Percentiles rank a stretch among this genome's conserved stretches.
phyloP scores from a whole-genome alignment of 2,888 invertebrate species.

The Dione juno region DNA sequence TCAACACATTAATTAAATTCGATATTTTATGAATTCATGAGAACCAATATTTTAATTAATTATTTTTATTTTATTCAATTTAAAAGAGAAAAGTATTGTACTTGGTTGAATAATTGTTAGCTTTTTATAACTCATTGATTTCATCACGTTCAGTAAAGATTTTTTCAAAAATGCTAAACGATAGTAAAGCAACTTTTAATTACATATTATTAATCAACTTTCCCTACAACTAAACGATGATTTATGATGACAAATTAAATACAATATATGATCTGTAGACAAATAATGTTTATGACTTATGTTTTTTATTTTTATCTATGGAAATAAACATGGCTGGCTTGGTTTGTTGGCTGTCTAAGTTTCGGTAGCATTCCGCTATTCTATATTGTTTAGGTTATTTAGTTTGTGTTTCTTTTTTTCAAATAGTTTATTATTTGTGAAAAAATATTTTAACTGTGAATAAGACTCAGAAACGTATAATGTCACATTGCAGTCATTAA shows the following conservation, averaged over 20 bases:
- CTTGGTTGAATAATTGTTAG: no score
- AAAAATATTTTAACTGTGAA: constrained; percentile 39
- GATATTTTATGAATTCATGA: no score
- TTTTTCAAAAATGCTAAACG: no score
- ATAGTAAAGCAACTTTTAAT: no score
- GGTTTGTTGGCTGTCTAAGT: constrained; percentile 64
- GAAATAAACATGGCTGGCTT: constrained; percentile 57
- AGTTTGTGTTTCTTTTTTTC: constrained; percentile 50
- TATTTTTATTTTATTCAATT: no score
- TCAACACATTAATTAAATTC: no score
- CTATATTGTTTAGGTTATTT: constrained; percentile 54
- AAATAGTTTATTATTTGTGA: constrained; percentile 31
- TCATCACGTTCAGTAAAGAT: no score
- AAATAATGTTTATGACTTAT: constrained; percentile 10
- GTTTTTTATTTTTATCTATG: constrained; percentile 40
- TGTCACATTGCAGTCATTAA: constrained; percentile 66
- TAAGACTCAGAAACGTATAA: constrained; percentile 63
- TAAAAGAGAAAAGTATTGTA: no score
- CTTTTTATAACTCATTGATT: no score
- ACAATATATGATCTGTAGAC: constrained; percentile 22
- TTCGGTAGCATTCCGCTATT: constrained; percentile 62
- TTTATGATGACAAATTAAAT: not conserved
- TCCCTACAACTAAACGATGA: not conserved
- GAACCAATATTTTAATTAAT: no score
- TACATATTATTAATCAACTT: no score